Evolutionary conservation across 1,140 invertebrate genomes (phyloP).

Genomic region (Vanessa atalanta): DNA sequence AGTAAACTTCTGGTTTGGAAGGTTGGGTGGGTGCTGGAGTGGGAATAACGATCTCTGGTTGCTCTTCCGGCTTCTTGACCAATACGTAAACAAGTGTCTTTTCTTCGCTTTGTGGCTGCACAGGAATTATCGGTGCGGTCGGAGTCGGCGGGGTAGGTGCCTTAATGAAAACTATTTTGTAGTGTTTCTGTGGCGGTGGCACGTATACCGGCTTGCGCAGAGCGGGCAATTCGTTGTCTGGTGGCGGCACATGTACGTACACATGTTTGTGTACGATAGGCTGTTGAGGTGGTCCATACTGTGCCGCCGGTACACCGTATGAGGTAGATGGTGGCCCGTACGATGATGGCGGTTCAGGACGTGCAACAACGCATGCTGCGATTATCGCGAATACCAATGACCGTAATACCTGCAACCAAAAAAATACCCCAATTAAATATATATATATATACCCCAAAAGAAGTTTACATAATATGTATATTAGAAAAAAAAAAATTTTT

Average conservation of each 20-base stretch:
- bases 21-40: slow-evolving; percentile 90
- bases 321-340: slow-evolving; percentile 68
- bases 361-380: slow-evolving; percentile 59
- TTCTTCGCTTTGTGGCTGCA: slow-evolving; percentile 90
- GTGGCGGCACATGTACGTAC: slow-evolving; percentile 92
- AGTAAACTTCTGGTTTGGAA: slow-evolving; percentile 92
- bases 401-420: slow-evolving; percentile 61
- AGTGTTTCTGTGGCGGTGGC: slow-evolving; percentile 91
- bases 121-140: slow-evolving; percentile 87
- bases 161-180: slow-evolving; percentile 95
- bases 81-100: slow-evolving; percentile 94
- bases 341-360: slow-evolving; percentile 71
- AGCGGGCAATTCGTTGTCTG: slow-evolving; percentile 87
- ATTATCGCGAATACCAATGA: slow-evolving; percentile 64
- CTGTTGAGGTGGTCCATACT: slow-evolving; percentile 87
- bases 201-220: slow-evolving; percentile 84
- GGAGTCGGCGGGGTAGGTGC: slow-evolving; percentile 90
- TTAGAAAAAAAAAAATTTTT: no score
- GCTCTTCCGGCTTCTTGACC: slow-evolving; percentile 92
- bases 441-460: no score
- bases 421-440: neutral
- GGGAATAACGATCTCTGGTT: slow-evolving; percentile 88
- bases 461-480: no score
- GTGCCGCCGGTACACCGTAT: slow-evolving; percentile 77
- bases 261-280: slow-evolving; percentile 92